Conservation (phyloP, 2,113 vertebrate species). For the Xiphophorus couchianus region DNA sequence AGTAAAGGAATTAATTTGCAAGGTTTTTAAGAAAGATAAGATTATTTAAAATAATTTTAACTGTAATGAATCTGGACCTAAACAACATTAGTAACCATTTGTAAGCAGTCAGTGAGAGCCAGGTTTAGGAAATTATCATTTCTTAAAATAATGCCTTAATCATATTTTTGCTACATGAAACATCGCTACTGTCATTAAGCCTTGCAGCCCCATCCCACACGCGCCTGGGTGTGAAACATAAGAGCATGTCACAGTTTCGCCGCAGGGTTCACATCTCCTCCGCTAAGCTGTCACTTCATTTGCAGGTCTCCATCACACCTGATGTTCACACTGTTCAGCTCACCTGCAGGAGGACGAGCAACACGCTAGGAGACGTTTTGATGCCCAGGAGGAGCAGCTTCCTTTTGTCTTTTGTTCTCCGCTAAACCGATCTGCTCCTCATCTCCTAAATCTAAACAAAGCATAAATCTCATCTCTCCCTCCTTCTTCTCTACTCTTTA, state of each 20-base stretch:
- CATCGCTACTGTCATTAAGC: not conserved
- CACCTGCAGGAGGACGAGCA: conserved; percentile 17
- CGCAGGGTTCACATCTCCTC: conserved; percentile 22
- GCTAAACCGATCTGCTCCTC: conserved; percentile 16
- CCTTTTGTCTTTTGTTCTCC: not conserved
- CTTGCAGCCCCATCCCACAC: not conserved
- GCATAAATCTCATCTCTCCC: conserved; percentile 22
- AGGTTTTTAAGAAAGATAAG: no score
- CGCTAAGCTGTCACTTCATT: conserved; percentile 31
- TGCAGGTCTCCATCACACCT: conserved; percentile 3
- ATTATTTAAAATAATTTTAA: no score
- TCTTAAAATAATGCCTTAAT: no score
- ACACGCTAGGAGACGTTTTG: not conserved
- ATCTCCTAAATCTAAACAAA: conserved; percentile 6
- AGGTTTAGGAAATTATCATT: no score
- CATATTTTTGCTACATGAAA: not conserved
- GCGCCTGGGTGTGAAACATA: conserved; percentile 10
- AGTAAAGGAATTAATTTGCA: no score
- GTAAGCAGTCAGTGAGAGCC: no score
- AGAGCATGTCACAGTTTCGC: conserved; percentile 20
- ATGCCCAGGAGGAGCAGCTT: conserved; percentile 1
- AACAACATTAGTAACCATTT: no score
- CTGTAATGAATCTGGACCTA: no score
- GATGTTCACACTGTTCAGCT: conserved; percentile 23
- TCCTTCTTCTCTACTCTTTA: conserved; percentile 20